phyloP scores from a whole-genome alignment of 1,140 invertebrate species.

The Tribolium madens region DNA sequence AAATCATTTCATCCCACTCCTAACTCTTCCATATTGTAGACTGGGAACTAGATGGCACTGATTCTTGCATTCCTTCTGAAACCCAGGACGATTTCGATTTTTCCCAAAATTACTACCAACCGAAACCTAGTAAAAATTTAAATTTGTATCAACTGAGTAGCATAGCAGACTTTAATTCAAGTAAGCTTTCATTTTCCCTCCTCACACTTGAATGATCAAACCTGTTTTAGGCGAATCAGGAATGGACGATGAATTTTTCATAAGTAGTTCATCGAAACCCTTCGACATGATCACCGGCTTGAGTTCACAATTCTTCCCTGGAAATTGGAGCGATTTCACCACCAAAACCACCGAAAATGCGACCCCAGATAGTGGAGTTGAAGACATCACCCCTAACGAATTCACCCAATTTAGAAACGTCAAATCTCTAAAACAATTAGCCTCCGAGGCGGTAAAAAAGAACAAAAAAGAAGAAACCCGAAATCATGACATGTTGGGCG shows the following conservation, averaged over 20 bases:
- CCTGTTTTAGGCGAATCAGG: conserved; percentile 32
- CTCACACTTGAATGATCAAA: background rate
- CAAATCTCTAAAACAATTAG: conserved; percentile 56
- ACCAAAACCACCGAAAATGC: conserved; percentile 61
- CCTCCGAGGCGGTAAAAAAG: conserved; percentile 58
- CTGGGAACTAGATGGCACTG: conserved; percentile 60
- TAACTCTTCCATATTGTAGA: conserved; percentile 50
- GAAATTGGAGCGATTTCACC: conserved; percentile 60
- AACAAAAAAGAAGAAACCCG: conserved; percentile 43
- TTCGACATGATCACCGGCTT: conserved; percentile 73
- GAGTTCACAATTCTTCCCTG: conserved; percentile 80
- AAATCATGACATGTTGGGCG: conserved; percentile 68
- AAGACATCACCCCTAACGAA: conserved; percentile 69
- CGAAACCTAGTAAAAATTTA: conserved; percentile 40
- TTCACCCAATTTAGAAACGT: conserved; percentile 48
- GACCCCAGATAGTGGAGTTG: conserved; percentile 72
- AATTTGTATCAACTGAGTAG: conserved; percentile 50
- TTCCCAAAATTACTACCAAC: conserved; percentile 27
- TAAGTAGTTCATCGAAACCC: conserved; percentile 77
- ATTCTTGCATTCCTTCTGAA: conserved; percentile 18
- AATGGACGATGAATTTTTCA: conserved; percentile 74
- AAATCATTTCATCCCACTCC: background rate
- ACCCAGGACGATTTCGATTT: conserved; percentile 40
- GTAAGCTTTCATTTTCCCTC: conserved; percentile 33
- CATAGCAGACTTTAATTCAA: conserved; percentile 47